These are phyloP conservation scores for Petrophora chlorosata DNA, from an alignment of 2,888 invertebrate genomes.

Conservation along the genomic window DNA sequence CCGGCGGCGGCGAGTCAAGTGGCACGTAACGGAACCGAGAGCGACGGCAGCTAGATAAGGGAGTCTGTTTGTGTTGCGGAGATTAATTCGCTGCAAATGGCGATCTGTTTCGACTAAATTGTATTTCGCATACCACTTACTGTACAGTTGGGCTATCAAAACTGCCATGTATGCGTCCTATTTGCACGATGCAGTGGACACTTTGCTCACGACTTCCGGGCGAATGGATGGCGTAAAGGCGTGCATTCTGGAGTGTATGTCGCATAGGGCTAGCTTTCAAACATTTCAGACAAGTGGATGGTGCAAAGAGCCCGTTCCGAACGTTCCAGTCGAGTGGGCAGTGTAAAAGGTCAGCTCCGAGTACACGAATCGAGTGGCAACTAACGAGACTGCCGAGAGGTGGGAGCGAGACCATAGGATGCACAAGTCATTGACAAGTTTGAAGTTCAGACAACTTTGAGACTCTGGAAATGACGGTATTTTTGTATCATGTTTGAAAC, in stretches of 20 bases:
- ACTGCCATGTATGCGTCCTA: not conserved
- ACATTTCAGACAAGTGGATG: constrained; percentile 11
- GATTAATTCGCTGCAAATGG: constrained; percentile 3
- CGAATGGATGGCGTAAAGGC: constrained; percentile 1
- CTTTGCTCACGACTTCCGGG: not conserved
- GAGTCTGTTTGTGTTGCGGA: not conserved
- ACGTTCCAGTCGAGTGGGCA: constrained; percentile 17
- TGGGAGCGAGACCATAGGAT: constrained; percentile 2
- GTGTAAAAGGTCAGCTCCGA: constrained; percentile 22
- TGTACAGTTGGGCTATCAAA: not conserved
- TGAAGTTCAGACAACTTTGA: not conserved
- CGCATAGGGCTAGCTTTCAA: constrained; percentile 12
- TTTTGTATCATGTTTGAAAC: not conserved
- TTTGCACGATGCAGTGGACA: not conserved
- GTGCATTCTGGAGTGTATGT: constrained; percentile 2
- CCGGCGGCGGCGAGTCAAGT: constrained; percentile 10
- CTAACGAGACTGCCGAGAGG: constrained; percentile 15
- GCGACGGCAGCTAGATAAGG: not conserved
- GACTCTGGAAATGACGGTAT: not conserved
- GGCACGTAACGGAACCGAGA: constrained; percentile 4
- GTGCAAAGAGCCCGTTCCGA: constrained; percentile 17
- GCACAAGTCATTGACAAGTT: constrained; percentile 9
- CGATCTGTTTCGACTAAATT: not conserved
- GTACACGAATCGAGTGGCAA: constrained; percentile 13
- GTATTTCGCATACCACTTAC: not conserved